These are phyloP conservation scores for Contarinia nasturtii DNA, from an alignment of 1,140 invertebrate genomes.

Conservation along the genomic window DNA sequence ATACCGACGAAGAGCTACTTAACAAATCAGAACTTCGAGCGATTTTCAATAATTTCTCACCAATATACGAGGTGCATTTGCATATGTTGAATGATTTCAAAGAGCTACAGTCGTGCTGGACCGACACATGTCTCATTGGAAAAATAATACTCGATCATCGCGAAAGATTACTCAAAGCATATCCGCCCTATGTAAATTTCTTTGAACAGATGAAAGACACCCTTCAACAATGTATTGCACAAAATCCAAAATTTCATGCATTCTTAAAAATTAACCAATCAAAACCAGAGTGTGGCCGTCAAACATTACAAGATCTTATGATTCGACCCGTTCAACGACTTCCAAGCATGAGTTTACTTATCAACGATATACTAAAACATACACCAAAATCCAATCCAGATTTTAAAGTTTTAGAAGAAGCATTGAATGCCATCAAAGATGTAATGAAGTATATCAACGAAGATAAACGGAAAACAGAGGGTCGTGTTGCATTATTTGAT, in stretches of 20 bases:
- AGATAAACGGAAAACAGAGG: conserved; percentile 88
- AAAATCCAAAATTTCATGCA: conserved; percentile 86
- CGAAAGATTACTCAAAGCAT: conserved; percentile 69
- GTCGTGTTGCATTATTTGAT: conserved; percentile 87
- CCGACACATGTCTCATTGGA: conserved; percentile 69
- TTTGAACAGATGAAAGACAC: conserved; percentile 93
- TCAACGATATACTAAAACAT: conserved; percentile 86
- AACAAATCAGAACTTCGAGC: conserved; percentile 85
- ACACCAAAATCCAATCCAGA: conserved; percentile 73
- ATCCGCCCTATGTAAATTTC: conserved; percentile 95
- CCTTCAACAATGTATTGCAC: conserved; percentile 71
- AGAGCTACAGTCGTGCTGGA: conserved; percentile 37
- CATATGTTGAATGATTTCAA: conserved; percentile 43
- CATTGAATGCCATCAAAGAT: conserved; percentile 71
- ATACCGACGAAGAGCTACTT: conserved; percentile 57
- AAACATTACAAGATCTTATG: conserved; percentile 83
- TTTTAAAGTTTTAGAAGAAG: conserved; percentile 62
- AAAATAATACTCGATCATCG: conserved; percentile 72
- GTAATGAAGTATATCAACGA: conserved; percentile 94
- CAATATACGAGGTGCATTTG: conserved; percentile 82
- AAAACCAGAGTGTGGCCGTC: conserved; percentile 83
- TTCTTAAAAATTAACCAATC: conserved; percentile 92
- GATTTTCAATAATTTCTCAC: conserved; percentile 89
- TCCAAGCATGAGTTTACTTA: conserved; percentile 81
- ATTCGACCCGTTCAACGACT: conserved; percentile 93